Evolutionary conservation across 2,113 vertebrate genomes (phyloP).

Genomic region (Cochlearius cochlearius): DNA sequence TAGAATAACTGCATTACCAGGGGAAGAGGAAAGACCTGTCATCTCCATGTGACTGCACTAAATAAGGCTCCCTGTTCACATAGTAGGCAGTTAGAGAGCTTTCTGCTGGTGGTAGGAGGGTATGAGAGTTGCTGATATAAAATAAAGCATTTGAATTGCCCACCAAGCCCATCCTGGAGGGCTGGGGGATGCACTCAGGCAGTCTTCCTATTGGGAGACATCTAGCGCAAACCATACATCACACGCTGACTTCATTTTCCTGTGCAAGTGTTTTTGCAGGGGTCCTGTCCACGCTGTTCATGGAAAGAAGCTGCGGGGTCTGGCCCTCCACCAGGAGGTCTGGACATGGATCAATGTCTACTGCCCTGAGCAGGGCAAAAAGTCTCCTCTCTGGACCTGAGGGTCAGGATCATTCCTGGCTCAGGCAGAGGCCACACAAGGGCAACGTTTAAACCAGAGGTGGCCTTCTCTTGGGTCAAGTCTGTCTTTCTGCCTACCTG

Average conservation of each 20-base stretch:
- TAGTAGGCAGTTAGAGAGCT: neutral
- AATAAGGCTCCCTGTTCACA: neutral
- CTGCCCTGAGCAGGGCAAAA: neutral
- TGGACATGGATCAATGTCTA: rapidly evolving
- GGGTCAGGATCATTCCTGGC: neutral
- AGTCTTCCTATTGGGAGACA: neutral
- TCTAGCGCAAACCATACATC: rapidly evolving
- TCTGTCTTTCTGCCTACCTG: neutral
- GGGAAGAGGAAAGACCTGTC: neutral
- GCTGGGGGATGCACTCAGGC: rapidly evolving
- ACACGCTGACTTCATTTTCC: rapidly evolving
- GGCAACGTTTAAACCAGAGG: neutral
- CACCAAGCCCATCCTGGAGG: neutral
- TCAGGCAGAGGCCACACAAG: neutral
- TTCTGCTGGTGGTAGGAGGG: neutral
- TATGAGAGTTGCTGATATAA: neutral
- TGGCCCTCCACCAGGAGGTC: neutral
- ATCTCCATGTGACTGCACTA: neutral
- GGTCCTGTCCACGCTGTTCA: rapidly evolving
- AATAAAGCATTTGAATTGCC: rapidly evolving
- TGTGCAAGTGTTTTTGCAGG: neutral
- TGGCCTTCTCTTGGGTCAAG: neutral
- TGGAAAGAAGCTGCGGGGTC: neutral
- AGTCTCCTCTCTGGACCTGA: neutral
- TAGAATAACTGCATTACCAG: neutral